These are phyloP conservation scores for Hydroisotoma schaefferi DNA, from an alignment of 2,888 invertebrate genomes.

Conservation along the genomic window DNA sequence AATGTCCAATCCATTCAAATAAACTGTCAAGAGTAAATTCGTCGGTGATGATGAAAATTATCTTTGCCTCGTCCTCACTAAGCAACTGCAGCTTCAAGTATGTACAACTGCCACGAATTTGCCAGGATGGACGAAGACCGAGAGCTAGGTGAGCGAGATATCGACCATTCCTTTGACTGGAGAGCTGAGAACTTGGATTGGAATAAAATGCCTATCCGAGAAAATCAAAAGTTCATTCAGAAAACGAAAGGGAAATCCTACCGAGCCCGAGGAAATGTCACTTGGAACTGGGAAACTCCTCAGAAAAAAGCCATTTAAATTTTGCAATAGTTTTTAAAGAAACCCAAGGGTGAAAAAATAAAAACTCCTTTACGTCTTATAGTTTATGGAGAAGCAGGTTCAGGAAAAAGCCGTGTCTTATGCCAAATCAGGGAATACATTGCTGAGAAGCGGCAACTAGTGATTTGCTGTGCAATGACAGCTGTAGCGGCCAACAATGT, in stretches of 20 bases:
- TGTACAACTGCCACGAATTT: too few relatives aligned
- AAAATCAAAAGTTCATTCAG: conserved; percentile 6
- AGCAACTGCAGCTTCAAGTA: too few relatives aligned
- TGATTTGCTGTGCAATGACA: background rate
- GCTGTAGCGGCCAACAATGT: background rate
- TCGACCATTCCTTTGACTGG: conserved; percentile 7
- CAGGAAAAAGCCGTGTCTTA: background rate
- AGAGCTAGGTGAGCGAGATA: background rate
- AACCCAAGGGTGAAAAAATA: background rate
- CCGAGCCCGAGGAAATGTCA: background rate
- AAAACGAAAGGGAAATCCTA: background rate
- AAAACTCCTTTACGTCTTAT: background rate
- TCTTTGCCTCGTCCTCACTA: too few relatives aligned
- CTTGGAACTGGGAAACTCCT: background rate
- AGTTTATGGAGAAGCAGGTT: background rate
- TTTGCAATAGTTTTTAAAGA: background rate
- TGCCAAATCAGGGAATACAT: background rate
- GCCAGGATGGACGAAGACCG: background rate
- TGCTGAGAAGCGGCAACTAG: background rate
- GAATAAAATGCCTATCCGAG: background rate
- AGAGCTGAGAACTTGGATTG: background rate
- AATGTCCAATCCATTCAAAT: too few relatives aligned
- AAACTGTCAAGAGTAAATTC: too few relatives aligned
- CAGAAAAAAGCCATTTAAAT: background rate
- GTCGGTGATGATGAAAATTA: too few relatives aligned